These are phyloP conservation scores for Drosophila melanica DNA, from an alignment of 1,140 invertebrate genomes.

Conservation along the genomic window DNA sequence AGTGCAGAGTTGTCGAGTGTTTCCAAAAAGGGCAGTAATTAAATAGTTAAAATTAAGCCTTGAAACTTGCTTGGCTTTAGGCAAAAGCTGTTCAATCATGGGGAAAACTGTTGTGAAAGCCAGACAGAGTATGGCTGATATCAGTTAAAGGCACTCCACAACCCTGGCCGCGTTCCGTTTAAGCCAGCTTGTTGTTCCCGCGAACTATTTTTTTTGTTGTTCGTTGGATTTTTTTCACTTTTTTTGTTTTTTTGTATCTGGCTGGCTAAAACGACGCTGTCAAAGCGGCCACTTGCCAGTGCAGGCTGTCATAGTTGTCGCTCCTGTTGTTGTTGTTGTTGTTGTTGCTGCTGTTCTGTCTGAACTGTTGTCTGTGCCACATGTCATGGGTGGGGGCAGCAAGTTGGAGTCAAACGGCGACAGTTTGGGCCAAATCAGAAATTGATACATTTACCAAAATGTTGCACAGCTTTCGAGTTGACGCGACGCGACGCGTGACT, in stretches of 20 bases:
- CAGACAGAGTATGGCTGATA: background rate
- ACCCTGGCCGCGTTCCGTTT: conserved; percentile 13
- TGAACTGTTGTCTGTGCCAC: conserved; percentile 18
- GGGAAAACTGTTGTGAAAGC: background rate
- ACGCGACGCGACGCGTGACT: conserved; percentile 71
- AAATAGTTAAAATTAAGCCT: background rate
- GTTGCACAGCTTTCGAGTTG: conserved; percentile 49
- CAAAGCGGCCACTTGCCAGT: conserved; percentile 70
- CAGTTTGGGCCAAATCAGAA: conserved; percentile 61
- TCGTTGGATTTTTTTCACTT: conserved; percentile 19
- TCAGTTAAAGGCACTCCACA: conserved; percentile 5
- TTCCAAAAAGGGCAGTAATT: background rate
- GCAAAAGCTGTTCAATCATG: background rate
- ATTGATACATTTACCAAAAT: conserved; percentile 76
- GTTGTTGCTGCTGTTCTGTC: background rate
- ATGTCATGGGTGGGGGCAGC: conserved; percentile 14
- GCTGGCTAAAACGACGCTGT: conserved; percentile 65
- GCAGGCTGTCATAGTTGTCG: conserved; percentile 34
- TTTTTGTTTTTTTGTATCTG: conserved; percentile 12
- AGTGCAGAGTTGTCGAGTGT: conserved; percentile 30
- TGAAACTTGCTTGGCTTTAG: background rate
- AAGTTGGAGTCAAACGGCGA: conserved; percentile 20
- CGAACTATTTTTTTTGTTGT: conserved; percentile 27
- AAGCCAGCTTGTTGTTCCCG: conserved; percentile 14
- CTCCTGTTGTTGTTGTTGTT: background rate